These are phyloP conservation scores for Euwallacea similis DNA, from an alignment of 1,140 invertebrate species.

Conservation along the genomic window DNA sequence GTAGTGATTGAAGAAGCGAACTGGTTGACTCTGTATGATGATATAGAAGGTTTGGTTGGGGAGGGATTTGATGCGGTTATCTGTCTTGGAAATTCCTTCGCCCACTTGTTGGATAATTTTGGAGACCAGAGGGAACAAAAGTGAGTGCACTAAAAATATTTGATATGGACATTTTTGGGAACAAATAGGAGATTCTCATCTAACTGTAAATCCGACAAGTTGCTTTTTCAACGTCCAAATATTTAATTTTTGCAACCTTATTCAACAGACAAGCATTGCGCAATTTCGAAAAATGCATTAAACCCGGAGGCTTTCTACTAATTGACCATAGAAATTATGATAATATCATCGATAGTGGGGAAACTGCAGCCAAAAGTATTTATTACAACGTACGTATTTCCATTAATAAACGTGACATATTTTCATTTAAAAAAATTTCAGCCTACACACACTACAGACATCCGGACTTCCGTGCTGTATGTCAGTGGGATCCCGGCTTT, in stretches of 20 bases:
- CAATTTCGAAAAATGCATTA: slow-evolving; percentile 80
- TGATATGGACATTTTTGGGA: not conserved
- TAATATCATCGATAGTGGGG: slow-evolving; percentile 71
- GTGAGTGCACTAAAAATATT: slow-evolving; percentile 53
- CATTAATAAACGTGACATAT: not conserved
- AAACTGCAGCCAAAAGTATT: slow-evolving; percentile 76
- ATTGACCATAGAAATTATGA: slow-evolving; percentile 91
- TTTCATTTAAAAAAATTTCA: slow-evolving; percentile 49
- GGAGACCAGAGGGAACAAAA: slow-evolving; percentile 79
- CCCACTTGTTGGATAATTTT: slow-evolving; percentile 77
- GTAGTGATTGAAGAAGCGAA: slow-evolving; percentile 81
- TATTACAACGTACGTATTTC: slow-evolving; percentile 79
- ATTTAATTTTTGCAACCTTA: not conserved
- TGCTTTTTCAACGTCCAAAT: not conserved
- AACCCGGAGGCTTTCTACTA: slow-evolving; percentile 79
- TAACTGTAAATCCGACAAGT: not conserved
- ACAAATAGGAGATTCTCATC: too few relatives aligned
- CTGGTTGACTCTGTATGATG: slow-evolving; percentile 73
- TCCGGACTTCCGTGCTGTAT: slow-evolving; percentile 79
- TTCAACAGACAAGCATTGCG: slow-evolving; percentile 61
- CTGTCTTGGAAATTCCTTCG: slow-evolving; percentile 87
- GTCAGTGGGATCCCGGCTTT: slow-evolving; percentile 72
- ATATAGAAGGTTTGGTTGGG: slow-evolving; percentile 64
- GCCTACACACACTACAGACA: slow-evolving; percentile 78
- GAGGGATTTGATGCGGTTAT: slow-evolving; percentile 79